Conservation (phyloP, 2,797 vertebrate species). For the Lagodon rhomboides region DNA sequence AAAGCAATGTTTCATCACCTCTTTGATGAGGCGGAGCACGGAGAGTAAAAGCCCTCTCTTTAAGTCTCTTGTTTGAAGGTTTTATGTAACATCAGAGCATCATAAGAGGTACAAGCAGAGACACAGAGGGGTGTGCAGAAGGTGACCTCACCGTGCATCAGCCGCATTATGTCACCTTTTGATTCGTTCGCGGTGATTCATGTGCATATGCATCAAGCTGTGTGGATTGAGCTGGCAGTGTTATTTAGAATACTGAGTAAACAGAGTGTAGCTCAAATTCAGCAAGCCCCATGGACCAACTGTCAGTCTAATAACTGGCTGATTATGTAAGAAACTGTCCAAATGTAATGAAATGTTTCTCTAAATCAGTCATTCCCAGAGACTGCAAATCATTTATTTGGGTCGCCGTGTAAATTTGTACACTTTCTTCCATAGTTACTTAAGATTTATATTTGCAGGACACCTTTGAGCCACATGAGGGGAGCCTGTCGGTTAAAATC, state of each 20-base stretch:
- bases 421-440: too few relatives aligned
- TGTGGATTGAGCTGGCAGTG: not conserved
- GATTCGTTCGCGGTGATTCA: slow-evolving; percentile 5
- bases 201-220: too few relatives aligned
- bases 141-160: slow-evolving; percentile 47
- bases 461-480: too few relatives aligned
- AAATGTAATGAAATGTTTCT: slow-evolving; percentile 1
- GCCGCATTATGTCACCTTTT: slow-evolving; percentile 41
- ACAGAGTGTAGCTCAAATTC: not conserved
- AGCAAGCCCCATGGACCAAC: not conserved
- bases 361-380: not conserved
- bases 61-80: slow-evolving; percentile 8
- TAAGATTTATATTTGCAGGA: too few relatives aligned
- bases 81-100: slow-evolving; percentile 46
- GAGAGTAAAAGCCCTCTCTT: slow-evolving; percentile 1
- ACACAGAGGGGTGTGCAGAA: slow-evolving; percentile 24
- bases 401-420: too few relatives aligned
- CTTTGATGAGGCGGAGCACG: not conserved
- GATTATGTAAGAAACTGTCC: not conserved
- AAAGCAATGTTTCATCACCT: not conserved
- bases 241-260: slow-evolving; percentile 3
- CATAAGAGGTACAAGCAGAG: slow-evolving; percentile 1
- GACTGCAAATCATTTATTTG: too few relatives aligned
- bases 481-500: too few relatives aligned
- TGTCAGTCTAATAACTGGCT: not conserved